phyloP scores from a whole-genome alignment of 2,888 invertebrate genomes.

The Temnothorax unifasciatus region DNA sequence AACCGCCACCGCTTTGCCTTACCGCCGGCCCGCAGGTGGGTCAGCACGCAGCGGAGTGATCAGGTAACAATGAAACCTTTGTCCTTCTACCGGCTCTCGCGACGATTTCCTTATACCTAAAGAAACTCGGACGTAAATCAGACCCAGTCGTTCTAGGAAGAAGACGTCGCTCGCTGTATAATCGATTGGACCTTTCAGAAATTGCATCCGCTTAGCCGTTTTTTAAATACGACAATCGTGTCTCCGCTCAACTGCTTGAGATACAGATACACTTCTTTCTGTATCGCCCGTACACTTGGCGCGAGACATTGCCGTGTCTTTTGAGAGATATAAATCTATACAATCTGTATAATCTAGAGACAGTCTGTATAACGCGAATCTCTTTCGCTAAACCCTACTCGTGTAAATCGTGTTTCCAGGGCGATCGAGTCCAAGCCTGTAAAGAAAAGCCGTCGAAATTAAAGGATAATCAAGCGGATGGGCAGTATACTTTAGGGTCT shows the following conservation, averaged over 20 bases:
- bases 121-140: neutral
- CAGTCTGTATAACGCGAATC: neutral
- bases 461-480: neutral
- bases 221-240: no score
- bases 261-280: no score
- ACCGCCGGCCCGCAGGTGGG: constrained; percentile 79
- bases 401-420: no score
- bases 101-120: neutral
- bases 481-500: neutral
- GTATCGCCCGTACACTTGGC: no score
- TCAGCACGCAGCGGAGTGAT: constrained; percentile 78
- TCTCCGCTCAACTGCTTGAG: no score
- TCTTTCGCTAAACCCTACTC: no score
- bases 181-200: no score
- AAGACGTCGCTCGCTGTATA: neutral
- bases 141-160: neutral
- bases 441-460: neutral
- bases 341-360: neutral
- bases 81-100: neutral
- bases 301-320: no score
- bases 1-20: constrained; percentile 73
- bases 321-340: neutral
- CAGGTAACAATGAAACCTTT: constrained; percentile 72
- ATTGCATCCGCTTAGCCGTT: no score
- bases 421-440: neutral